phyloP scores from a whole-genome alignment of 2,888 invertebrate genomes.

The Conomelus anceps region DNA sequence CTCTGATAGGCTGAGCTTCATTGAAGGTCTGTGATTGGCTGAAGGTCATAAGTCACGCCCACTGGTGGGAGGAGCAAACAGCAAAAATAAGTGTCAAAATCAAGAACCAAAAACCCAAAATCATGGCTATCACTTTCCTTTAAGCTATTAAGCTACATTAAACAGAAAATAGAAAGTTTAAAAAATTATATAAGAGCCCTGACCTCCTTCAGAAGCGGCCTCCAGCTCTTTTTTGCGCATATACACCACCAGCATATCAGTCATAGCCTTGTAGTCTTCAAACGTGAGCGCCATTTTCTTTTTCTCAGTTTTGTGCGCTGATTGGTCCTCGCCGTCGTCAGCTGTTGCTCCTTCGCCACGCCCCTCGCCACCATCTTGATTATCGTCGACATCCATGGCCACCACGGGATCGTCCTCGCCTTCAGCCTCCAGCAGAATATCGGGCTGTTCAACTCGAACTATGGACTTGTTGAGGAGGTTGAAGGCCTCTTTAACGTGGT shows the following conservation, averaged over 20 bases:
- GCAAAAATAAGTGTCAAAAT: too few relatives aligned
- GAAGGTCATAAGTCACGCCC: too few relatives aligned
- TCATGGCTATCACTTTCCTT: neutral
- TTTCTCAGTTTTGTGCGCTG: constrained; percentile 40
- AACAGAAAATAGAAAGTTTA: neutral
- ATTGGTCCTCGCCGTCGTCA: neutral
- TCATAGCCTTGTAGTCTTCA: constrained; percentile 88
- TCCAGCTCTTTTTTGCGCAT: constrained; percentile 73
- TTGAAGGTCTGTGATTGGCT: too few relatives aligned
- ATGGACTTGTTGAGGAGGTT: constrained; percentile 91
- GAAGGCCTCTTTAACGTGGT: constrained; percentile 88
- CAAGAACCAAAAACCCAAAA: too few relatives aligned
- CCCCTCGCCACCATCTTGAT: neutral
- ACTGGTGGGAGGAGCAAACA: too few relatives aligned
- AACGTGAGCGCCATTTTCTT: constrained; percentile 78
- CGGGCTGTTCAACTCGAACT: constrained; percentile 94
- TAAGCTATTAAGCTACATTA: neutral
- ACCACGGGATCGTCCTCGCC: constrained; percentile 43
- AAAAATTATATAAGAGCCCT: neutral
- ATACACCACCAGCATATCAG: constrained; percentile 83
- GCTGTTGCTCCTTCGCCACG: neutral
- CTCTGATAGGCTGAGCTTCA: too few relatives aligned
- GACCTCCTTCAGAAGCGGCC: constrained; percentile 19
- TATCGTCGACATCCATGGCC: neutral
- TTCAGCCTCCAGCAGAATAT: constrained; percentile 86